These are phyloP conservation scores for Mungos mungo DNA, from an alignment of 2,113 vertebrate genomes.

Conservation along the genomic window DNA sequence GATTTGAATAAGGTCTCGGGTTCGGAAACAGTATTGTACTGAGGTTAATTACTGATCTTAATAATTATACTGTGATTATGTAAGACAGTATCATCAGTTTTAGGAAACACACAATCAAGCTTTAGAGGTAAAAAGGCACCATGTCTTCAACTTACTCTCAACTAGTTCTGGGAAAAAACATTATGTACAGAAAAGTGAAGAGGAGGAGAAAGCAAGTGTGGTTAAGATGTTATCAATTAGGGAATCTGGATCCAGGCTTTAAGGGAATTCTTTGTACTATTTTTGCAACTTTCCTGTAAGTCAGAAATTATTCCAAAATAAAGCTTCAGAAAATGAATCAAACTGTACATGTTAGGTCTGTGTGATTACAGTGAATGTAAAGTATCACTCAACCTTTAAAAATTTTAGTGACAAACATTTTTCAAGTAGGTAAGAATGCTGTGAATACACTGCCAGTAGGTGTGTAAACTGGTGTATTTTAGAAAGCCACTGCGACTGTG, in stretches of 20 bases:
- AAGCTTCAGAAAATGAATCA: neutral
- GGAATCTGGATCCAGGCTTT: neutral
- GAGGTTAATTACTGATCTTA: neutral
- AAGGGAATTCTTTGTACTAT: neutral
- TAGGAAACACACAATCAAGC: neutral
- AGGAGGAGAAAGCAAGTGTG: neutral
- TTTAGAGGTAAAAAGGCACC: neutral
- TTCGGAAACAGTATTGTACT: neutral
- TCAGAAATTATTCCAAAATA: conserved; percentile 28
- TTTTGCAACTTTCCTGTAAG: conserved; percentile 19
- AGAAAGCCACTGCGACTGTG: neutral
- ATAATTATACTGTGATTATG: neutral
- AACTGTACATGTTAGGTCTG: neutral
- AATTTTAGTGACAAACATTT: neutral
- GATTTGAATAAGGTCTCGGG: neutral
- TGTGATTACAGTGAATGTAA: neutral
- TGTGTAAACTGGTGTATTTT: neutral
- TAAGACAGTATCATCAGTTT: neutral
- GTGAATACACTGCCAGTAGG: neutral
- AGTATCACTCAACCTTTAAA: neutral
- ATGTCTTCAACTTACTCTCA: neutral
- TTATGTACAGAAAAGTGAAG: neutral
- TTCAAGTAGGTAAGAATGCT: conserved; percentile 29
- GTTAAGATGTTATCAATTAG: neutral
- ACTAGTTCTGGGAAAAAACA: neutral